A percentile compares a stretch with the other conserved stretches of the same genome.
Evolutionary conservation across 2,113 vertebrate species (phyloP).

Genomic region (Larimichthys polyactis): DNA sequence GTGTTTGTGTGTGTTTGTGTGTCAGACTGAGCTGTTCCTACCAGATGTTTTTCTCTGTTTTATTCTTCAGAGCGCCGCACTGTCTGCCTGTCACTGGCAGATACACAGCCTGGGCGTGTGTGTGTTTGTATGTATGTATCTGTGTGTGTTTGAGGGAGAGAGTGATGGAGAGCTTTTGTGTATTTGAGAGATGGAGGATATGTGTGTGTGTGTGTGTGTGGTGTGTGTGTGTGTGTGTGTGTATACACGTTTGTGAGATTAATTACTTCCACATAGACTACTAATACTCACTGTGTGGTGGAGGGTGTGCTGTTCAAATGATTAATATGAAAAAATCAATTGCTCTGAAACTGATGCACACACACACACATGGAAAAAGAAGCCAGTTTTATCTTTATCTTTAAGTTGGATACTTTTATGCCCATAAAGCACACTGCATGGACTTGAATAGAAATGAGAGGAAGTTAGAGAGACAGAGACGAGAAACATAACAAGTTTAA

Average conservation of each 20-base stretch:
- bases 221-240: constrained; percentile 1
- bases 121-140: constrained; percentile 37
- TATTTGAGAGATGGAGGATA: constrained; percentile 38
- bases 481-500: constrained; percentile 28
- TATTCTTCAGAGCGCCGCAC: constrained; percentile 65
- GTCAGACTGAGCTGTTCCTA: constrained; percentile 66
- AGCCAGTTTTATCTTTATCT: constrained; percentile 25
- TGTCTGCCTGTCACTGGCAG: constrained; percentile 77
- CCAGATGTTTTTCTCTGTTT: constrained; percentile 78
- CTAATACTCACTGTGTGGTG: constrained; percentile 41
- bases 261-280: constrained; percentile 60
- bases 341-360: constrained; percentile 26
- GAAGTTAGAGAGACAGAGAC: constrained; percentile 8
- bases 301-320: constrained; percentile 32
- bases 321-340: constrained; percentile 42
- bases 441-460: constrained; percentile 39
- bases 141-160: constrained; percentile 10
- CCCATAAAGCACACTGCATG: background rate
- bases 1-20: constrained; percentile 36
- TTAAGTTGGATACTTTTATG: constrained; percentile 25
- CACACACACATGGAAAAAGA: background rate
- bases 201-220: constrained; percentile 18
- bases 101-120: constrained; percentile 47
- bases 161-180: constrained; percentile 44
- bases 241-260: constrained; percentile 47